These are phyloP conservation scores for Silurus glanis DNA, from an alignment of 2,113 vertebrate genomes.

Conservation along the genomic window DNA sequence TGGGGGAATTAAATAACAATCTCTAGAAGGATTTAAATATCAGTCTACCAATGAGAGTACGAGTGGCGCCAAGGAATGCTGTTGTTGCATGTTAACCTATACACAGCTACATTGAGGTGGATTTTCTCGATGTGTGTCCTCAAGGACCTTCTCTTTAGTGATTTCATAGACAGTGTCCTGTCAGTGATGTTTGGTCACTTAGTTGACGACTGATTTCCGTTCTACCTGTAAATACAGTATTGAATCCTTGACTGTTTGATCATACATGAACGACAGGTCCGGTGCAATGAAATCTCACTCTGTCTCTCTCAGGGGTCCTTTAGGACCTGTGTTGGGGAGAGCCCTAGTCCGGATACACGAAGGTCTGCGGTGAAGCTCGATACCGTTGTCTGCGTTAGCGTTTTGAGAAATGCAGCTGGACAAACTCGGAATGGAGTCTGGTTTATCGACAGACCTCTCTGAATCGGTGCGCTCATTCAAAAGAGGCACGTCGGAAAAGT, in stretches of 20 bases:
- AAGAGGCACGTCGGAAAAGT: neutral
- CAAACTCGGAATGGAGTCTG: conserved; percentile 4
- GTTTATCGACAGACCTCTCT: neutral
- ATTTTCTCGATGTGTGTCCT: conserved; percentile 71
- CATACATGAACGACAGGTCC: conserved; percentile 43
- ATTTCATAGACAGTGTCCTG: conserved; percentile 54
- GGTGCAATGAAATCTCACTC: conserved; percentile 42
- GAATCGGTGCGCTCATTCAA: neutral
- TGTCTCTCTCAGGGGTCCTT: conserved; percentile 48
- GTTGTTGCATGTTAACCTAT: conserved; percentile 77
- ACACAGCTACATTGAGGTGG: conserved; percentile 69
- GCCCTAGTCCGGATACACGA: conserved; percentile 3
- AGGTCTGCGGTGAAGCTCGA: conserved; percentile 42
- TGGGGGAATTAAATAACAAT: conserved; percentile 57
- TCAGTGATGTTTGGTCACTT: conserved; percentile 47
- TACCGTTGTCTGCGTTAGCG: conserved; percentile 30
- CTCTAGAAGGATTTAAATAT: conserved; percentile 58
- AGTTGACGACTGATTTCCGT: conserved; percentile 30
- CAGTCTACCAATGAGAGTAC: conserved; percentile 65
- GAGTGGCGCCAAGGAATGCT: conserved; percentile 72
- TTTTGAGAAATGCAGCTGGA: neutral
- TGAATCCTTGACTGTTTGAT: conserved; percentile 45
- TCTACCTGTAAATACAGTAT: conserved; percentile 39
- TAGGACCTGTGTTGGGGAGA: conserved; percentile 53
- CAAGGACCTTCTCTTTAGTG: conserved; percentile 68